Evolutionary conservation across 1,140 invertebrate genomes (phyloP).

Genomic region (Bacillus rossius): DNA sequence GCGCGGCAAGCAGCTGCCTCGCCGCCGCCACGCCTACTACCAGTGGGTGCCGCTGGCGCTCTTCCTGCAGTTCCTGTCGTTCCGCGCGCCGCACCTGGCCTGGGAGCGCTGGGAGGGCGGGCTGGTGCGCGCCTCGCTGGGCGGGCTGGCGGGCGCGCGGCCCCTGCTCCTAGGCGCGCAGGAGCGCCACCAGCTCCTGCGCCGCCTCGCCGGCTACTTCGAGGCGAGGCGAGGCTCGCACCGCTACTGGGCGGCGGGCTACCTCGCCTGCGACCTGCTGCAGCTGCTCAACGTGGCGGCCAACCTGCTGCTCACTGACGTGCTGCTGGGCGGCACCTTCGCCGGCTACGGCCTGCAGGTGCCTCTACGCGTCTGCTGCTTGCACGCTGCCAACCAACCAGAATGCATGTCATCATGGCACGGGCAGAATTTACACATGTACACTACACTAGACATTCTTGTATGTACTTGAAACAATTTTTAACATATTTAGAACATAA

Average conservation of each 20-base stretch:
- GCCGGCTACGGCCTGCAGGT: constrained; percentile 52
- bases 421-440: too few species aligned
- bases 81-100: constrained; percentile 35
- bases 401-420: too few species aligned
- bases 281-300: constrained; percentile 64
- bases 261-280: constrained; percentile 63
- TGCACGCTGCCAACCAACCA: too few species aligned
- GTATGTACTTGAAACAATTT: too few species aligned
- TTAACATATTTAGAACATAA: too few species aligned
- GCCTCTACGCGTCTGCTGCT: constrained; percentile 32
- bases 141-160: constrained; percentile 58
- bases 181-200: constrained; percentile 43
- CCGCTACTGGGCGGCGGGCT: constrained; percentile 62
- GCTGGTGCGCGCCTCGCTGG: constrained; percentile 57
- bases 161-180: constrained; percentile 52
- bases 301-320: constrained; percentile 72
- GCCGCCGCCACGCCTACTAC: constrained; percentile 67
- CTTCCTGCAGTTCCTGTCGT: constrained; percentile 53
- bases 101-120: constrained; percentile 49
- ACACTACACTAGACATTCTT: too few species aligned
- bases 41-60: constrained; percentile 87
- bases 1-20: constrained; percentile 8
- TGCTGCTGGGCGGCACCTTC: constrained; percentile 71
- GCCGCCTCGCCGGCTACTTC: constrained; percentile 40
- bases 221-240: constrained; percentile 54